Evolutionary conservation across 2,113 vertebrate species (phyloP), one percentile per base, ranked within the genome.

Genomic region (Nannobrachium achirus): DNA sequence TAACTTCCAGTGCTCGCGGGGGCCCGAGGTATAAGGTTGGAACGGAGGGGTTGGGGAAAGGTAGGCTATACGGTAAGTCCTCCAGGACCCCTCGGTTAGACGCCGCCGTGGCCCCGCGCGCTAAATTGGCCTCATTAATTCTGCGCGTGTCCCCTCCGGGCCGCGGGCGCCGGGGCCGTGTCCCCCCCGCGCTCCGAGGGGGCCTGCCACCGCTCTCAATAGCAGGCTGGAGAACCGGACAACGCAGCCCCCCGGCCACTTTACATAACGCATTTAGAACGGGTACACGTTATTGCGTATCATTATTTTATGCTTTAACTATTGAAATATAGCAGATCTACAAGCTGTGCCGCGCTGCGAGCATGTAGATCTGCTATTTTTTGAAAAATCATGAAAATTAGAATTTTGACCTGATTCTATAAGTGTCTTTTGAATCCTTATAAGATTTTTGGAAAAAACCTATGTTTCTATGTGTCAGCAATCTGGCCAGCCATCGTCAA

Each of bases 41-140:
- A 66, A 38, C 25, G 18, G 44, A 10, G 53, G 60, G 41, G 38
- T 65, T 52, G 69, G 46, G 19, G 59, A 49, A 63, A 61, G 70
- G 58, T 73, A 72, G 82, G 66, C 79, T 81, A 71, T 75, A 68
- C 25, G 25, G 13, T 40, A 58, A n/a, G 75, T 85, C 84, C 78
- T 84, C 76, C 65, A 85, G 83, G 81, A 86, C 70, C 74, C 81
- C 75, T 78, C 69, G 69, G n/a, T 77, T 71, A 65, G 83, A 85
- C 71, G 57, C 79, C 80, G 82, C 74, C 58, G 76, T 71, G 53
- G 52, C 70, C 76, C 70, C 79, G n/a, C 57, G 61, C 63, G 79
- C 67, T 76, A 89, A 91, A 89, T 86, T 89, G 82, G 78, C 73
- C 85, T 90, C 79, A 89, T 89, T 90, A 89, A 90, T 92, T 89